Percentiles rank a stretch among this genome's conserved stretches.
phyloP scores from a whole-genome alignment of 2,797 vertebrate species.

The Staurois parvus region DNA sequence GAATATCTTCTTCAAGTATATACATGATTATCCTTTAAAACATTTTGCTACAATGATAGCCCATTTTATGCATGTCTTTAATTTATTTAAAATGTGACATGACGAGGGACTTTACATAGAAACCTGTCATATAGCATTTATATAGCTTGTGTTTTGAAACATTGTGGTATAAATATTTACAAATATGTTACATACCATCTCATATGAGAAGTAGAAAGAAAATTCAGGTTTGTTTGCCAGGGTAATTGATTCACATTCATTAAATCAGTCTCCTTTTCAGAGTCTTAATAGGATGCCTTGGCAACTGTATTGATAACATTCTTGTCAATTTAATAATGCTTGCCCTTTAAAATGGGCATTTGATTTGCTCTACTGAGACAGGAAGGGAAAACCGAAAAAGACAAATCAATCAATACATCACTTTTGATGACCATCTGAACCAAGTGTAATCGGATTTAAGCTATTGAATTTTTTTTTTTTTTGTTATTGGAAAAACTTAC shows the following conservation, averaged over 20 bases:
- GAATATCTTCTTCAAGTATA: no score
- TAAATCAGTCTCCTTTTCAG: slow-evolving; percentile 20
- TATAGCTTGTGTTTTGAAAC: not conserved
- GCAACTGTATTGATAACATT: slow-evolving; percentile 40
- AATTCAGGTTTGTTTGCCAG: not conserved
- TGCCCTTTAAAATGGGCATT: slow-evolving; percentile 44
- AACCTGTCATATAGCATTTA: not conserved
- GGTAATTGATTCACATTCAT: not conserved
- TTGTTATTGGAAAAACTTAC: slow-evolving; percentile 10
- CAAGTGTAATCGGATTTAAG: slow-evolving; percentile 41
- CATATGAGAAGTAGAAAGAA: not conserved
- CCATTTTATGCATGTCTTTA: no score
- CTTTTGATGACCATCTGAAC: slow-evolving; percentile 47
- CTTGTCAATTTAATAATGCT: slow-evolving; percentile 38
- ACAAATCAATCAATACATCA: slow-evolving; percentile 48
- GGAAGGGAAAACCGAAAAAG: slow-evolving; percentile 27
- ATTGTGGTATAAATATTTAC: not conserved
- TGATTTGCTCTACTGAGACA: slow-evolving; percentile 34
- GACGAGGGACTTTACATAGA: not conserved
- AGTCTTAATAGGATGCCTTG: slow-evolving; percentile 11
- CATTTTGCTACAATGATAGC: no score
- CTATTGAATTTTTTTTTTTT: slow-evolving; percentile 44
- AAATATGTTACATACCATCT: not conserved
- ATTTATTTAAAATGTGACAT: no score
- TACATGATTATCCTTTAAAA: no score